Evolutionary conservation across 2,113 vertebrate species (phyloP), one percentile per base, ranked within the genome.

Genomic region (Pitta sordida): DNA sequence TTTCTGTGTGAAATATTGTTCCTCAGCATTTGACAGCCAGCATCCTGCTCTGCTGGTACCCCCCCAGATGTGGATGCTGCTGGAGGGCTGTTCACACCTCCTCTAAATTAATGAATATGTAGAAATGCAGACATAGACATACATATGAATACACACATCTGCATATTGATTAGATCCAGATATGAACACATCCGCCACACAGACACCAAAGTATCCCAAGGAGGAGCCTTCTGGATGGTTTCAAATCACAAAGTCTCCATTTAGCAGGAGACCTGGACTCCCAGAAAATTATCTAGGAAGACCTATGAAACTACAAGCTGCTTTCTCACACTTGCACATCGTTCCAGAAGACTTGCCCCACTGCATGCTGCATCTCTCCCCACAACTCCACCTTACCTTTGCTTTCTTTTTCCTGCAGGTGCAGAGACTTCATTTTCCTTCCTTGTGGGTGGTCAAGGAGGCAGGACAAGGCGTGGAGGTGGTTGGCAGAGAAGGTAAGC

Each of bases 371-470:
- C n/a, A 10, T 6, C 13, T 22, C 36, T 63, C 36, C n/a, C 59
- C 23, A 21, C 23, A 84, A 15, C 74, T 4, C 0, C 5, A 41
- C 70, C 94, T 71, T 90, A 95, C 94, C 34, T 83, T 93, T 32
- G 46, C 9, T n/a, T 48, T 36, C 36, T 58, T 62, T 19, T 58
- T 59, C 15, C 52, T 34, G 29, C 19, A 74, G 22, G 53, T 23
- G 21, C 58, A 96, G 6, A 59, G 44, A 15, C 74, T 91, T 96
- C 5, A 71, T 69, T 81, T 90, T 34, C 7, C 34, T 78, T 83
- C 60, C 49, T 58, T 93, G 49, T 5, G 83, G 88, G 39, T 96
- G 92, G 48, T 83, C n/a, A 37, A 97, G 52, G 32, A 60, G 15
- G 52, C 96, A 90, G 60, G 7, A 16, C 65, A 96, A 56, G 20